Base-by-base conservation (phyloP, 30 jellyfish, hydroid and myxozoan species). In the Hydractinia echinata region DNA sequence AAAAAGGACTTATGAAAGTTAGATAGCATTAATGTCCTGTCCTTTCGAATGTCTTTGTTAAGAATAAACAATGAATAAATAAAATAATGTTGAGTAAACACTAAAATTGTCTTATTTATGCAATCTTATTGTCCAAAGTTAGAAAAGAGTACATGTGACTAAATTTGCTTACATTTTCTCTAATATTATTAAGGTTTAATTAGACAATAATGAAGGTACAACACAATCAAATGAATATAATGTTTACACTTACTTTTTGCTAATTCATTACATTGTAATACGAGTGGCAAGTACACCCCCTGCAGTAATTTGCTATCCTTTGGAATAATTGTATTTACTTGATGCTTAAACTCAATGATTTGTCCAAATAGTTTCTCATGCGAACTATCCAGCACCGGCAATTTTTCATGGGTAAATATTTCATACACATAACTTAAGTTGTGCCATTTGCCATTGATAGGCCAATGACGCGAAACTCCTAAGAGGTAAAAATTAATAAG, bases 181-280 rank as follows among this genome's bases (percentile, higher is more conserved):
- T 30, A 30, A 30, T 30, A 30, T 30, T 30, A 30, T 30, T 30
- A 30, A 30, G 44, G 44, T 30, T 30, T 2, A 30, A 1, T 30
- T 30, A 30, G 44, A 30, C 44, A 2, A 30, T 8, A 5, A 54
- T 10, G 78, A 50, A 5, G 84, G 68, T 49, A 50, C 71, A 50
- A 14, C 5, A 9, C 1, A 16, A 14, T 50, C 5, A 1, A 19
- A 18, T 14, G 48, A 49, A 9, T 15, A 6, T 49, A 1, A 10
- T 50, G 21, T 54, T 0, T 5, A 16, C 6, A 54, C 80, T 7
- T 71, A 53, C 90, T 83, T 70, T 55, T 67, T 5, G 55, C 69
- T 9, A 10, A 76, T 11, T 92, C 98, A 55, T 83, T 73, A 54
- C 98, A 92, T 16, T 92, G 96, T 10, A 92, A 86, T 39, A 77